phyloP scores from a whole-genome alignment of 2,797 vertebrate species.

The Schizopygopsis malacanthus region DNA sequence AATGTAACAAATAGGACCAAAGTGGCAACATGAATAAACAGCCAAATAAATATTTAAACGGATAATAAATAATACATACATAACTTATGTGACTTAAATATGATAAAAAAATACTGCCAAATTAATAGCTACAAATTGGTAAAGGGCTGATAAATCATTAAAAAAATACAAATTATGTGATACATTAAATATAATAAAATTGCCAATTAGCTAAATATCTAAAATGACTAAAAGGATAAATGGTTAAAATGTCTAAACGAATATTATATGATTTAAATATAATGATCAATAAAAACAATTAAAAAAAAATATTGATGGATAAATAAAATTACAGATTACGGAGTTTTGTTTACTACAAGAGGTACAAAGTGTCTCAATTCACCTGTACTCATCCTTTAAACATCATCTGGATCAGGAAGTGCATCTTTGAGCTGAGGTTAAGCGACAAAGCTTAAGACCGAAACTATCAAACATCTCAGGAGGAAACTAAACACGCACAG shows the following conservation, averaged over 20 bases:
- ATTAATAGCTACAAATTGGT: not conserved
- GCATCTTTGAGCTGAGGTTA: not conserved
- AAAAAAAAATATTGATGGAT: not conserved
- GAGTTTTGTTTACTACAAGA: not conserved
- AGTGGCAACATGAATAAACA: not conserved
- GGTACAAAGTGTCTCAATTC: not conserved
- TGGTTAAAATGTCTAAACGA: no score
- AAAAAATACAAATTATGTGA: not conserved
- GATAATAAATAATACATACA: not conserved
- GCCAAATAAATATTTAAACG: not conserved
- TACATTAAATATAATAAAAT: not conserved
- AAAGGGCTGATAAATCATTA: not conserved
- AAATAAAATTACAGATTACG: not conserved
- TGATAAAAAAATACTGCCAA: not conserved
- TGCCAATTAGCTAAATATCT: not conserved
- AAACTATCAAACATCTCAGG: conserved; percentile 27
- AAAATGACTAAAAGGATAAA: not conserved
- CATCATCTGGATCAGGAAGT: not conserved
- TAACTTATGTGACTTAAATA: not conserved
- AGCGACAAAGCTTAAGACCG: not conserved
- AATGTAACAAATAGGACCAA: not conserved
- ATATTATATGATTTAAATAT: not conserved
- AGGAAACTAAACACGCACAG: conserved; percentile 50
- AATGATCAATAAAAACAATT: not conserved
- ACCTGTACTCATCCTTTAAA: not conserved